Evolutionary conservation across 2,113 vertebrate genomes (phyloP).

Genomic region (Esox niger): DNA sequence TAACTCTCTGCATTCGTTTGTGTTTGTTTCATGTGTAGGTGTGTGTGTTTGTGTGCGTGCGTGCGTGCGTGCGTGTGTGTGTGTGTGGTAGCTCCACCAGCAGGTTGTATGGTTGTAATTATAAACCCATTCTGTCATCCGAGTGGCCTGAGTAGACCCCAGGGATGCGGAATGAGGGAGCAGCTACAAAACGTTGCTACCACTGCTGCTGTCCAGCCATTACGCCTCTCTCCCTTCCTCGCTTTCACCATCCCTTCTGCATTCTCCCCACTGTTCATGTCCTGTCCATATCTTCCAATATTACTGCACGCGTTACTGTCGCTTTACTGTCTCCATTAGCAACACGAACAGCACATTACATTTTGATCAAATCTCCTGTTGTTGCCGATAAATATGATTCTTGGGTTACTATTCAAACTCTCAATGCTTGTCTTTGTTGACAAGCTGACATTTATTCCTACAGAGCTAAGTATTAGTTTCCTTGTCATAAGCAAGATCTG

Average conservation of each 20-base stretch:
- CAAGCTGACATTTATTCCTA: slow-evolving; percentile 4
- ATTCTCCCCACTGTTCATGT: not conserved
- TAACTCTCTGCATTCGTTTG: not conserved
- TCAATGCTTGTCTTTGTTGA: not conserved
- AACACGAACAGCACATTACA: not conserved
- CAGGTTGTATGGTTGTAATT: slow-evolving; percentile 15
- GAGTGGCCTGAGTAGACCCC: slow-evolving; percentile 5
- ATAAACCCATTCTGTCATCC: slow-evolving; percentile 27
- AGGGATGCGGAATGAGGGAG: slow-evolving; percentile 2
- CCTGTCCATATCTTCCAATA: not conserved
- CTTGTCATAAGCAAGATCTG: not conserved
- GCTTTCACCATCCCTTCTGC: not conserved
- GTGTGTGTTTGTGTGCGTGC: slow-evolving; percentile 16
- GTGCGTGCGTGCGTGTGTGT: not conserved
- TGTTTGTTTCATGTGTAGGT: not conserved
- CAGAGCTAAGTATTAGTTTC: not conserved
- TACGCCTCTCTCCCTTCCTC: not conserved
- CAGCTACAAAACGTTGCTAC: not conserved
- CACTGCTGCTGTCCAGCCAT: not conserved
- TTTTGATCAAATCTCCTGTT: not conserved
- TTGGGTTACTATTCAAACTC: not conserved
- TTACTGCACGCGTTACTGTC: not conserved
- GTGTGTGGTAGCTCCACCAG: not conserved
- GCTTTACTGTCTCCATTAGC: not conserved
- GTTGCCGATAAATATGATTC: not conserved